Conservation (phyloP, 2,113 vertebrate species). For the Actenoides hombroni region DNA sequence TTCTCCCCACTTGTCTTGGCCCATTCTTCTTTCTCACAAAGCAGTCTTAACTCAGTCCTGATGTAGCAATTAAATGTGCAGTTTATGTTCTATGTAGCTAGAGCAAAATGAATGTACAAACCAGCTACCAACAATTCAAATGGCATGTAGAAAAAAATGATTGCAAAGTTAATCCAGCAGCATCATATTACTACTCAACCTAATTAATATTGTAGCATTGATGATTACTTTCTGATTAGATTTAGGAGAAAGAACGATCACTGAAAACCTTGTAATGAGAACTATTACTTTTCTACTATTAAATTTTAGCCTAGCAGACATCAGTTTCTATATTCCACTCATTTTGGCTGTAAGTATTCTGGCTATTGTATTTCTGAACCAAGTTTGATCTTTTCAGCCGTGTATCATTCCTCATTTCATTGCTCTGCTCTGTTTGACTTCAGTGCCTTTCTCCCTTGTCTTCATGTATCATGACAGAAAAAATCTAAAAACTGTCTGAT, state of each 20-base stretch:
- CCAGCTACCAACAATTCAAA: neutral
- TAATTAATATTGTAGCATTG: neutral
- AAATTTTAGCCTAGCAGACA: neutral
- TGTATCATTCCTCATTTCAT: neutral
- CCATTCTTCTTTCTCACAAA: neutral
- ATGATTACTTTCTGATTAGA: conserved; percentile 25
- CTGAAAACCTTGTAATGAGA: neutral
- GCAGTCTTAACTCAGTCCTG: neutral
- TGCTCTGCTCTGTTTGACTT: neutral
- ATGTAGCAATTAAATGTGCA: neutral
- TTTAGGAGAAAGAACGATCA: neutral
- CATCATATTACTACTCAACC: neutral
- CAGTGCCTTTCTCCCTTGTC: neutral
- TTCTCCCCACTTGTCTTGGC: neutral
- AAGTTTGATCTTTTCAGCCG: neutral
- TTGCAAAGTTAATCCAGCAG: neutral
- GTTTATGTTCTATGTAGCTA: neutral
- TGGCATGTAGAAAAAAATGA: neutral
- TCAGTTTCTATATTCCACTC: neutral
- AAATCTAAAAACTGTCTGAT: neutral
- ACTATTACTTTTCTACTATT: neutral
- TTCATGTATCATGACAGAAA: neutral
- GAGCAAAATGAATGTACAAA: neutral
- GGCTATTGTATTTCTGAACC: neutral
- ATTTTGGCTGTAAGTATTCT: neutral